Evolutionary conservation across 2,888 invertebrate species (phyloP).

Genomic region (Melolontha melolontha): DNA sequence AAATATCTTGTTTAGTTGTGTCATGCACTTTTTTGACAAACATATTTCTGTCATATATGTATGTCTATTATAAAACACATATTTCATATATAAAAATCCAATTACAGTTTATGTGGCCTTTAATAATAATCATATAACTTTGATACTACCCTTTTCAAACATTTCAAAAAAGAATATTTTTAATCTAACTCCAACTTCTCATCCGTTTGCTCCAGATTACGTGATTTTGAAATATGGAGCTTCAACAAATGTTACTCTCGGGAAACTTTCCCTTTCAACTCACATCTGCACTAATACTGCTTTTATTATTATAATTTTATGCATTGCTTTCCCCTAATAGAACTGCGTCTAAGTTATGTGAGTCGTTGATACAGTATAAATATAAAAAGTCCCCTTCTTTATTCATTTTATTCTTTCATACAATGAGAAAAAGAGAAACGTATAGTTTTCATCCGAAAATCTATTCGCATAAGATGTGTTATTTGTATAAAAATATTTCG

Average conservation of each 20-base stretch:
- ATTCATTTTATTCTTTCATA: too few relatives aligned
- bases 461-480: too few relatives aligned
- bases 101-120: neutral
- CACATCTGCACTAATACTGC: neutral
- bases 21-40: too few relatives aligned
- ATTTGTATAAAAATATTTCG: too few relatives aligned
- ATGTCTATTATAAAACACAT: too few relatives aligned
- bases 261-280: neutral
- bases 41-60: too few relatives aligned
- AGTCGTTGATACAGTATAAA: slow-evolving; percentile 3
- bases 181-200: slow-evolving; percentile 12
- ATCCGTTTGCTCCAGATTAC: neutral
- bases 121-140: neutral
- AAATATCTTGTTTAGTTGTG: too few relatives aligned
- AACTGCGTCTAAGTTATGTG: slow-evolving; percentile 1
- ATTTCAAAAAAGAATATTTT: neutral
- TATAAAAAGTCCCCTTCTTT: neutral
- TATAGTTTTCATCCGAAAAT: too few relatives aligned
- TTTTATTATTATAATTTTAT: slow-evolving; percentile 21
- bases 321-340: slow-evolving; percentile 17
- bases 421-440: too few relatives aligned
- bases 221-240: neutral
- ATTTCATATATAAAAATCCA: too few relatives aligned
- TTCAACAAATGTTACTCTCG: neutral
- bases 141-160: neutral